Percentiles rank a stretch among this genome's conserved stretches.
Evolutionary conservation across 2,888 invertebrate genomes (phyloP).

Genomic region (Cylindroiulus punctatus): DNA sequence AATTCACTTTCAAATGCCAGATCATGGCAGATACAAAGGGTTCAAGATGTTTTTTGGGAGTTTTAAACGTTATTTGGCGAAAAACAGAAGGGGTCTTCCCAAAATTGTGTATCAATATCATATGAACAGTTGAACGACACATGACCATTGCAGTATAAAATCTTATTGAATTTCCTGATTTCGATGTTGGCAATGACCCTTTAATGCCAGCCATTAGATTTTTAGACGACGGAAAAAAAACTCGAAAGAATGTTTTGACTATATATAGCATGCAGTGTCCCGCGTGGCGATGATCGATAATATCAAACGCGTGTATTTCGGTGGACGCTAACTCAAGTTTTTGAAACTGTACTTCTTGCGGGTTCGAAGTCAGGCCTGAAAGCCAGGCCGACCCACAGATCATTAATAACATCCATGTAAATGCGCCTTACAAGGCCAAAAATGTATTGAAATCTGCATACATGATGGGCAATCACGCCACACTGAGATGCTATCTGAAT

Average conservation of each 20-base stretch:
- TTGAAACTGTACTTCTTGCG: slow-evolving; percentile 2
- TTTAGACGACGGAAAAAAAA: background rate
- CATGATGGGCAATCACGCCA: slow-evolving; percentile 36
- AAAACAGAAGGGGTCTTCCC: too few species aligned
- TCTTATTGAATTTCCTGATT: background rate
- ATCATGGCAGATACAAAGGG: too few species aligned
- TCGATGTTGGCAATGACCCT: slow-evolving; percentile 22
- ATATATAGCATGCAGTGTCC: background rate
- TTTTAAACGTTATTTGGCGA: too few species aligned
- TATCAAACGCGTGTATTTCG: background rate
- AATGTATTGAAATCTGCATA: slow-evolving; percentile 11
- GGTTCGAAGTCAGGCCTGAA: background rate
- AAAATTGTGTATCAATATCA: too few species aligned
- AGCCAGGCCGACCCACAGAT: background rate
- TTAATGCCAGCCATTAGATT: background rate
- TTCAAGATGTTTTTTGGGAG: too few species aligned
- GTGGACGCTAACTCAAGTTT: background rate
- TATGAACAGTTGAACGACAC: too few species aligned
- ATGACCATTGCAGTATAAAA: too few species aligned
- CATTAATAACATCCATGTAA: slow-evolving; percentile 32
- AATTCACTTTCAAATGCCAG: too few species aligned
- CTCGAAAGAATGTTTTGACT: slow-evolving; percentile 41
- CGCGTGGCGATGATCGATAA: slow-evolving; percentile 40
- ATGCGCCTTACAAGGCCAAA: slow-evolving; percentile 17
- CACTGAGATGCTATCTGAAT: slow-evolving; percentile 17